Percentiles rank a stretch among this genome's conserved stretches.
Evolutionary conservation across 2,113 vertebrate genomes (phyloP).

Genomic region (Gila orcuttii): DNA sequence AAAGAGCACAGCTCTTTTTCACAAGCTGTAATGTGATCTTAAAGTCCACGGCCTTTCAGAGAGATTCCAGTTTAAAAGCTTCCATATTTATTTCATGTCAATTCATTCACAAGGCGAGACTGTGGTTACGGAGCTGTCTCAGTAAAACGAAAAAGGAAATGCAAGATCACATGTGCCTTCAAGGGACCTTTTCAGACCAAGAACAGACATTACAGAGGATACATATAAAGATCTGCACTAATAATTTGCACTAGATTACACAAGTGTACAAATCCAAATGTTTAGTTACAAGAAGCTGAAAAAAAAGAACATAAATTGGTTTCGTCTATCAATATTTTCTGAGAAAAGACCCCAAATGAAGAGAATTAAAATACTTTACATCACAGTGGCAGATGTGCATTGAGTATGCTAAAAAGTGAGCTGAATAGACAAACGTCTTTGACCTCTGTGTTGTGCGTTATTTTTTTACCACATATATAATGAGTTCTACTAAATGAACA

Average conservation of each 20-base stretch:
- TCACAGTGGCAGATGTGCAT: neutral
- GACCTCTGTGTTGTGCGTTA: neutral
- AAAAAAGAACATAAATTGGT: neutral
- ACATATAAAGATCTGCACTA: neutral
- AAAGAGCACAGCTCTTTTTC: constrained; percentile 21
- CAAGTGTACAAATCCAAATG: neutral
- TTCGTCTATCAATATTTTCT: too few species aligned
- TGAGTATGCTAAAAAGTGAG: neutral
- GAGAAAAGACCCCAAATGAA: neutral
- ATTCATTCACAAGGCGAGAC: neutral
- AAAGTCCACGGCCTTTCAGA: neutral
- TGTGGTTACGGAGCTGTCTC: neutral
- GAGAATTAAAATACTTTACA: neutral
- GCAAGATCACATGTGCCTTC: neutral
- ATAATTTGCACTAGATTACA: neutral
- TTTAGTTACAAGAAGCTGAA: neutral
- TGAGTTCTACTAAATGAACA: neutral
- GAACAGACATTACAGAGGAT: neutral
- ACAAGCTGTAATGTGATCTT: constrained; percentile 20
- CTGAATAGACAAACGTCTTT: neutral
- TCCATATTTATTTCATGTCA: constrained; percentile 43
- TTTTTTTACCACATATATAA: neutral
- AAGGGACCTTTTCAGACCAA: neutral
- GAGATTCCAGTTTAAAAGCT: constrained; percentile 35
- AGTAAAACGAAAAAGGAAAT: constrained; percentile 9